Evolutionary conservation across 2,113 vertebrate genomes (phyloP), one percentile per base, ranked within the genome.

Genomic region (Campylorhamphus procurvoides): DNA sequence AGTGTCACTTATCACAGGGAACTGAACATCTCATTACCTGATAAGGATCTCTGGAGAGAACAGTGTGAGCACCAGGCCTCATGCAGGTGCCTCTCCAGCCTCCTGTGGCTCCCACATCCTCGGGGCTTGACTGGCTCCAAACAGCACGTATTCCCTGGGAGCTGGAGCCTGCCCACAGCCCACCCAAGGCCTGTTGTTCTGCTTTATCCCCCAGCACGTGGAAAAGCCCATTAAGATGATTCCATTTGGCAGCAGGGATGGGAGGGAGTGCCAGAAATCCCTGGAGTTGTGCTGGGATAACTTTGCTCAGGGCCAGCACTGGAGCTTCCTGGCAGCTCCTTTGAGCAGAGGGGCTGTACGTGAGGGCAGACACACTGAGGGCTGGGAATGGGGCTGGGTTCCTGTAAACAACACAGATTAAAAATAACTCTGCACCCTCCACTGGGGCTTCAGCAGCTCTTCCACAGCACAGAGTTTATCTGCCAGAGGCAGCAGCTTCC

Each of bases 341-440:
- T 31, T 25, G 7, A 28, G 27, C 53, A 46, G 87, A 72, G 67
- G 5, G 76, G 94, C 80, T n/a, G 87, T 92, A 96, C 90, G 90
- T 95, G 94, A 96, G 92, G 80, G 89, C 92, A 90, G 90, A 89
- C 95, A 96, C 95, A 92, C 89, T 15, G 25, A 37, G 59, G 58
- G 58, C 13, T 31, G 74, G 27, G 92, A 86, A 91, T 52, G 87
- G 75, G 75, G 88, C 90, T 76, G 62, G 80, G 92, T 96, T 96
- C 95, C 95, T 95, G 95, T 94, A 93, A 96, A 96, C 94, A 95
- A 91, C 62, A 52, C 13, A 64, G 59, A 90, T 90, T 78, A 83
- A 88, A 90, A 83, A 93, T 88, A 91, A 39, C 87, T 47, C 67
- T 49, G 58, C 69, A 27, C 84, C 87, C 89, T 82, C 3, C n/a